Evolutionary conservation across 2,888 invertebrate genomes (phyloP), one percentile per base, ranked within the genome.

Genomic region (Gastracanthus pulcherrimus): DNA sequence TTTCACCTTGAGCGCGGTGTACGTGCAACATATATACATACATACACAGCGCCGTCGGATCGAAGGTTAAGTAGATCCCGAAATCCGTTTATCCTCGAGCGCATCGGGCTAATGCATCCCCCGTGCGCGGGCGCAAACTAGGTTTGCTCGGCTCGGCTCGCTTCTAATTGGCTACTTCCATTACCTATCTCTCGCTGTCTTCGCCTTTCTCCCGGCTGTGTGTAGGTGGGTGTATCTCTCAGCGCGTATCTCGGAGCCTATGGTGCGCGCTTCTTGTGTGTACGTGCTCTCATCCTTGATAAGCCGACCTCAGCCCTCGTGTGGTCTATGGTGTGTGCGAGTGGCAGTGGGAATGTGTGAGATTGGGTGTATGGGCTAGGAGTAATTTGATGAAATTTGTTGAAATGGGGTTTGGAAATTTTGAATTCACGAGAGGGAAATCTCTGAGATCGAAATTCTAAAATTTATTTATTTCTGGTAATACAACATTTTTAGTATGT

Each of bases 131-230:
- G 36, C 26, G 66, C 31, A 77, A 77, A 74, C 74, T 48, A 74
- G 66, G 31, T 77, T 81, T n/a, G n/a, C n/a, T n/a, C n/a, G n/a
- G n/a, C n/a, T 71, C 60, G 55, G n/a, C 62, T 26, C 67, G 41
- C 60, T 69, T 69, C 76, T 81, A 77, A 81, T 81, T 77, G 64
- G 67, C 67, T 60, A 58, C 67, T 67, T 76, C 72, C 69, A 81
- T 81, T 81, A 77, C 72, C 58, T 60, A 26, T 19, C 38, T 16
- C 1, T 58, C 58, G 58, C 26, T 55, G 51, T 72, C 38, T 76
- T 76, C 51, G n/a, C 36, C 51, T 64, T 55, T 64, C 29, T 36
- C 36, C n/a, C 60, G 5, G 19, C 48, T 19, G 19, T 7, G 19
- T 48, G 23, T 23, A n/a, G 6, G 1, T 19, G 48, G 13, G n/a